Percentiles rank a stretch among this genome's conserved stretches.
These are phyloP conservation scores for Coelopa pilipes DNA, from an alignment of 2,888 invertebrate species.

Conservation along the genomic window DNA sequence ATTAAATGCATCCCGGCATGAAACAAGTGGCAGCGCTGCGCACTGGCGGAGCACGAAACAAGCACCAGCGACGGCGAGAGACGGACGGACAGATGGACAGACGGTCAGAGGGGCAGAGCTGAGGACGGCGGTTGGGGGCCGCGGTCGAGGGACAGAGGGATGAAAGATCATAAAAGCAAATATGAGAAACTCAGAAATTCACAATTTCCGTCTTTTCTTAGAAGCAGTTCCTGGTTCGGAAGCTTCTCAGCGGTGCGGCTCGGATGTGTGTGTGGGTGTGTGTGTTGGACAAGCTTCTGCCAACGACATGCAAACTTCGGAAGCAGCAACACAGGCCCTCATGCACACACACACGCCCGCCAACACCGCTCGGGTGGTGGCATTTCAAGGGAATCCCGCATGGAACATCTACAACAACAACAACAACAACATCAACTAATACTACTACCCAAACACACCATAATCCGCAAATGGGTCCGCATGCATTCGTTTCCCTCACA, in stretches of 20 bases:
- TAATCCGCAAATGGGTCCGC: conserved; percentile 26
- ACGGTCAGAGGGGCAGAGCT: background rate
- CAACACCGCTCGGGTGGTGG: background rate
- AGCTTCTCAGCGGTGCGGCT: background rate
- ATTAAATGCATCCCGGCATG: conserved; percentile 13
- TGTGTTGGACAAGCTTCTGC: background rate
- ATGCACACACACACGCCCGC: background rate
- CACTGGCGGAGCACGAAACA: conserved; percentile 1
- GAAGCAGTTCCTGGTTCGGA: background rate
- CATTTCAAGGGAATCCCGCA: background rate
- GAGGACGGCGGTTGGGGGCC: no score
- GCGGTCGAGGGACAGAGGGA: no score
- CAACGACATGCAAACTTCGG: background rate
- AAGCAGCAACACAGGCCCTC: background rate
- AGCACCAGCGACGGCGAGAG: no score
- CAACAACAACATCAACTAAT: background rate
- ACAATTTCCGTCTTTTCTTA: background rate
- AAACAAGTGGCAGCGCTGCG: background rate
- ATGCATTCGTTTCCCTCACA: background rate
- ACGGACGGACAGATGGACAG: background rate
- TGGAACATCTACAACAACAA: background rate
- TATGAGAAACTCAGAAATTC: background rate
- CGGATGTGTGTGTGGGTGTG: background rate
- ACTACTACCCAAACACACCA: conserved; percentile 4
- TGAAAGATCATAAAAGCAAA: no score